These are phyloP conservation scores for Drosophila fungiperda DNA, from an alignment of 2,888 invertebrate genomes.

Conservation along the genomic window DNA sequence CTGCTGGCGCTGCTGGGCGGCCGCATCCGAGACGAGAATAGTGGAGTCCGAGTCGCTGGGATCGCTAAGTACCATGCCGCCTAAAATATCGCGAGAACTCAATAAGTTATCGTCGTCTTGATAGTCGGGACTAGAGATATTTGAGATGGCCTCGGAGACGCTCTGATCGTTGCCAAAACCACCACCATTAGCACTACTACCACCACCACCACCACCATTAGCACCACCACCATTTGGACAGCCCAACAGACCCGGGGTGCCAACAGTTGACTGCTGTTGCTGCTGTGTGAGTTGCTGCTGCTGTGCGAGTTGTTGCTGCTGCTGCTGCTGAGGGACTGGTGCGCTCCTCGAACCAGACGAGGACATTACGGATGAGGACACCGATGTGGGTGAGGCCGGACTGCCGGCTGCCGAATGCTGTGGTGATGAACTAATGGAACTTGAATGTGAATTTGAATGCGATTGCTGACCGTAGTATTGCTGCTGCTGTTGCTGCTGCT, in stretches of 20 bases:
- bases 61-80: conserved; percentile 94
- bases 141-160: conserved; percentile 94
- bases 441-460: conserved; percentile 85
- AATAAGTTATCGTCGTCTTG: conserved; percentile 94
- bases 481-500: conserved; percentile 81
- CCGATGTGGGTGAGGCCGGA: conserved; percentile 93
- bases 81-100: conserved; percentile 90
- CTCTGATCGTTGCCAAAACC: conserved; percentile 89
- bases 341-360: conserved; percentile 90
- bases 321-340: conserved; percentile 56
- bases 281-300: conserved; percentile 35
- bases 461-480: conserved; percentile 80
- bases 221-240: conserved; percentile 75
- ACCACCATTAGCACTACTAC: conserved; percentile 47
- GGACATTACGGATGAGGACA: conserved; percentile 95
- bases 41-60: conserved; percentile 96
- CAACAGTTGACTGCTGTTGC: conserved; percentile 59
- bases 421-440: conserved; percentile 85
- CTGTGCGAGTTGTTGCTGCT: conserved; percentile 60
- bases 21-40: conserved; percentile 92
- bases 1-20: conserved; percentile 78
- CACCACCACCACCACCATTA: conserved; percentile 40
- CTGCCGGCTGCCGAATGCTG: conserved; percentile 88
- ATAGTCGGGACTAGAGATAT: conserved; percentile 95
- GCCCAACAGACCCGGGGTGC: conserved; percentile 79